Evolutionary conservation across 2,113 vertebrate species (phyloP).

Genomic region (Malurus alboscapulatus): DNA sequence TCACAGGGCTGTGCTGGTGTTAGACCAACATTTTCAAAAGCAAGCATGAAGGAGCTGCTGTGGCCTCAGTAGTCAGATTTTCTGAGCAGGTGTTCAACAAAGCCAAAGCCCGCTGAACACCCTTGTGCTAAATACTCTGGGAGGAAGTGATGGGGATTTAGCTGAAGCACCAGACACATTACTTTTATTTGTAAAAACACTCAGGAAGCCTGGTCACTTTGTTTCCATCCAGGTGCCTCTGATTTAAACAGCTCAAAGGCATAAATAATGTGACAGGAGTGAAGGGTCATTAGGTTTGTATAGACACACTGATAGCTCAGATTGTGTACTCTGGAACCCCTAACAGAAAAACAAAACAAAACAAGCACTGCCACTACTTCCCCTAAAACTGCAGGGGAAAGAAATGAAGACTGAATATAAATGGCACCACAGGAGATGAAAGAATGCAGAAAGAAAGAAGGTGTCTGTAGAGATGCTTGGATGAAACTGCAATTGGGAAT

Average conservation of each 20-base stretch:
- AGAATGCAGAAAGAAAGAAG: not conserved
- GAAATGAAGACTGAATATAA: not conserved
- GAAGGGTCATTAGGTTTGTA: not conserved
- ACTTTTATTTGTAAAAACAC: not conserved
- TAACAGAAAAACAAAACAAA: not conserved
- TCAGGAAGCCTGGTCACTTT: not conserved
- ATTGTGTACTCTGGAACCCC: not conserved
- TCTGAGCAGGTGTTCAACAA: slow-evolving; percentile 46
- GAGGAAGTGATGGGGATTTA: not conserved
- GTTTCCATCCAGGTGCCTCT: slow-evolving; percentile 20
- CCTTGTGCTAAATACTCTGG: not conserved
- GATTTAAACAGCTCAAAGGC: slow-evolving; percentile 25
- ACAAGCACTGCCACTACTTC: not conserved
- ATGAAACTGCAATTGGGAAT: not conserved
- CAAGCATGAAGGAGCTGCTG: not conserved
- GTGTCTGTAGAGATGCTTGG: not conserved
- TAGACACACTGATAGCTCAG: not conserved
- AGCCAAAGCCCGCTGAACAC: slow-evolving; percentile 2
- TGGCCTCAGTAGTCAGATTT: slow-evolving; percentile 3
- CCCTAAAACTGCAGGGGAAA: not conserved
- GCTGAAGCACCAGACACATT: not conserved
- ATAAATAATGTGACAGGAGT: not conserved
- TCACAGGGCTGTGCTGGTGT: not conserved
- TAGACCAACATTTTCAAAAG: slow-evolving; percentile 3
- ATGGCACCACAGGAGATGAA: not conserved